Percentiles rank a stretch among this genome's conserved stretches.
These are phyloP conservation scores for Dipodomys stephensi DNA, from an alignment of 2,113 vertebrate species.

Conservation along the genomic window DNA sequence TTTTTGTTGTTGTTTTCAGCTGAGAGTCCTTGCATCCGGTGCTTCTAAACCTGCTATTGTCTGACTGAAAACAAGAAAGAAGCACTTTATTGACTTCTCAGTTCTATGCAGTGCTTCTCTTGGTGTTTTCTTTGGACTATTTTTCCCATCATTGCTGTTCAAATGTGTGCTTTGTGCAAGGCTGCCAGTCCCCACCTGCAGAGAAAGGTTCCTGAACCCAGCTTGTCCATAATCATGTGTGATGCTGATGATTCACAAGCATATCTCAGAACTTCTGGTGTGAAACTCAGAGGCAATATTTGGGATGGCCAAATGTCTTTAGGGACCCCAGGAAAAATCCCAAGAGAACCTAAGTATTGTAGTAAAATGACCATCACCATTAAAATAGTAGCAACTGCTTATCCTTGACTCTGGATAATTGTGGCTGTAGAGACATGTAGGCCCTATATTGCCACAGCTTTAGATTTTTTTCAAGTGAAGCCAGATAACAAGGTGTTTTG, in stretches of 20 bases:
- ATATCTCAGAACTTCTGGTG: not conserved
- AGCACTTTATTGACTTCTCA: not conserved
- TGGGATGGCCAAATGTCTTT: not conserved
- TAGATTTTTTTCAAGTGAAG: conserved; percentile 31
- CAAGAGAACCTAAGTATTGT: not conserved
- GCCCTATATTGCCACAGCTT: not conserved
- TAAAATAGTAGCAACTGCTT: not conserved
- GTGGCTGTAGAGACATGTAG: not conserved
- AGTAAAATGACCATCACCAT: not conserved
- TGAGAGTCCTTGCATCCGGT: not conserved
- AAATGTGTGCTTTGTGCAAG: not conserved
- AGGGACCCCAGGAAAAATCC: not conserved
- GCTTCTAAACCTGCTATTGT: not conserved
- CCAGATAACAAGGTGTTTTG: not conserved
- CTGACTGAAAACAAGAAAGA: not conserved
- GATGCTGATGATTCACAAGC: not conserved
- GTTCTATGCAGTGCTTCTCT: not conserved
- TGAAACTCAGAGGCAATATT: not conserved
- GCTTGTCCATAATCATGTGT: not conserved
- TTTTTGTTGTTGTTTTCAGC: not conserved
- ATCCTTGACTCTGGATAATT: not conserved
- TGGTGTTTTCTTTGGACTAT: not conserved
- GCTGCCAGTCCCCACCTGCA: not conserved
- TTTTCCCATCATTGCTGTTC: not conserved
- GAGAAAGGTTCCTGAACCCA: not conserved